Base-by-base conservation (phyloP, 2,113 vertebrate species). In the Tychaedon coryphoeus region DNA sequence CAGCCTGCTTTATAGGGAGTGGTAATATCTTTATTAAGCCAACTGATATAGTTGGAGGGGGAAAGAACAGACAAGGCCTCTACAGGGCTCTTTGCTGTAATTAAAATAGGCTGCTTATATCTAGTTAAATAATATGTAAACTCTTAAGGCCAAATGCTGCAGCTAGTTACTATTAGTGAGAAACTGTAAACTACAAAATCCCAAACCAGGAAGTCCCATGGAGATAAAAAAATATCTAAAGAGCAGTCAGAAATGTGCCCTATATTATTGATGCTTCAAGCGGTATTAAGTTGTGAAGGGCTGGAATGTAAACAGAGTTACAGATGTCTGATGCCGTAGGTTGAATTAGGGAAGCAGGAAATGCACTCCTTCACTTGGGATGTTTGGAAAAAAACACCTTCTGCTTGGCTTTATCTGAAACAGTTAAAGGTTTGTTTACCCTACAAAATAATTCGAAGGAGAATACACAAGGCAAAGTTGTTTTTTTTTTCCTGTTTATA, bases 141-240 rank as follows among this genome's bases (percentile, higher is more conserved):
- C 85, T 97, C 95, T 95, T 90, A 90, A 95, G 94, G 93, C 93
- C 93, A 96, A 93, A 94, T 90, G 67, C 95, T 96, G 78, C 90
- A 96, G 92, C 92, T 93, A 97, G 92, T 96, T 96, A 88, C 90
- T 91, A 15, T 95, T 92, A 93, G 95, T 76, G 92, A 88, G 93
- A 95, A 94, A 96, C 75, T 74, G 75, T 96, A 96, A 96, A 94
- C 94, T 94, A 77, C 95, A 94, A 96, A 97, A 96, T 96, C 92
- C 78, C 93, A 77, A 95, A 92, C 93, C 93, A 96, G 95, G 93
- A 97, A 97, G 85, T 95, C 82, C 84, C 92, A 88, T 93, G 93
- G 90, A 96, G 94, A 97, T 96, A 96, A 96, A 97, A 96, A 96
- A 96, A 91, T 92, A 96, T 94, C 94, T 96, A 90, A 93, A 90